Base-by-base conservation (phyloP, 2,888 invertebrate genomes). In the Apotomis betuletana region DNA sequence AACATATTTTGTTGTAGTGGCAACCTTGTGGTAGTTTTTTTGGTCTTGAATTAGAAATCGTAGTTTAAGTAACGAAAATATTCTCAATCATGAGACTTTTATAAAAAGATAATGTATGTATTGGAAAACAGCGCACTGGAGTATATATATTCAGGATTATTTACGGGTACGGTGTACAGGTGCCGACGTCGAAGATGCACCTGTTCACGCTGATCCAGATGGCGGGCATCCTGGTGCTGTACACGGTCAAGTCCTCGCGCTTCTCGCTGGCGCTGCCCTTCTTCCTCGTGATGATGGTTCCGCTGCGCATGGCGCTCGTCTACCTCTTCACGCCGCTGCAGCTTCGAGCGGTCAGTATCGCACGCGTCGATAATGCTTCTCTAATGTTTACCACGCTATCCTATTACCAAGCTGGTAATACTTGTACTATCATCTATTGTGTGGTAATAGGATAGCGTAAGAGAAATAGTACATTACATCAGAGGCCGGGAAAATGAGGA, bases 191-290 rank as follows among this genome's bases (percentile, higher is more conserved):
- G 90, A 97, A 97, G 90, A 97, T 99, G 98, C 97, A 99, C 92
- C 84, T 97, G 76, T 98, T 96, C 92, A 99, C 99, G 0, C 83
- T 96, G 58, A 95, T 98, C 77, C 99, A 99, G 91, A 89, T 97
- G 69, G 84, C 95, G 3, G 97, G 97, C 80, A 94, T 99, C 79
- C 94, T 94, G 1, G 77, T 97, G 36, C 93, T 99, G 69, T 98
- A 98, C 96, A 94, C 95, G 9, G 97, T 99, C 27, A 99, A 99
- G 90, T 97, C 97, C 15, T 97, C 98, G 3, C 95, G 95, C 67
- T 96, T 97, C 75, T 98, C 99, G 0, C 94, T 99, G 73, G 97
- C 97, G 13, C 96, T 99, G 87, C 99, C 99, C 3, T 98, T 99
- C 93, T 97, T 99, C 88, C 94, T 99, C 63, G 96, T 98, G 75